Conservation (phyloP, 2,888 invertebrate species). For the Ennomos quercinarius region DNA sequence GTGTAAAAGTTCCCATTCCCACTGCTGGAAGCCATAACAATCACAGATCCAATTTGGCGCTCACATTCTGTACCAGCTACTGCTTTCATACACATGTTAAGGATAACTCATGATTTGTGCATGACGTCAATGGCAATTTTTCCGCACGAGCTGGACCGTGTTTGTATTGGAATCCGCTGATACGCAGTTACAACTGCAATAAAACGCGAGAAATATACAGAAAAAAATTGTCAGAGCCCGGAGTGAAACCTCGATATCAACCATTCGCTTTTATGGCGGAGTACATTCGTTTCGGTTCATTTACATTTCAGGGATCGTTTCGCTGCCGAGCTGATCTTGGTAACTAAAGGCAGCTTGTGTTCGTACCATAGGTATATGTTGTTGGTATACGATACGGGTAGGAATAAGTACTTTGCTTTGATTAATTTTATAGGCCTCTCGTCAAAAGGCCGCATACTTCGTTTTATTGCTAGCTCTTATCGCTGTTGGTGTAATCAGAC, state of each 20-base stretch:
- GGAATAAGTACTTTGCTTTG: constrained; percentile 1
- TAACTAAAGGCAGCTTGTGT: constrained; percentile 4
- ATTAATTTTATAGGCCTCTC: constrained; percentile 7
- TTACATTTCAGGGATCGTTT: constrained; percentile 48
- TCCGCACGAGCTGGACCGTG: constrained; percentile 8
- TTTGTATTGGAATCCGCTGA: constrained; percentile 42
- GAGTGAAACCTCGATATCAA: constrained; percentile 47
- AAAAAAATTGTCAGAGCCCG: constrained; percentile 39
- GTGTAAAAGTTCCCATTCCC: no score
- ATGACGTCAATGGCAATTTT: constrained; percentile 25
- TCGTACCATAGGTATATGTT: constrained; percentile 1
- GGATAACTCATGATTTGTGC: constrained; percentile 17
- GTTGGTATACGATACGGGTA: not conserved
- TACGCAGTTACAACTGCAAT: constrained; percentile 43
- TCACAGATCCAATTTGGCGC: not conserved
- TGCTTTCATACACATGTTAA: constrained; percentile 6
- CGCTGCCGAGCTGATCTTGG: constrained; percentile 45
- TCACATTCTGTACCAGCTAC: not conserved
- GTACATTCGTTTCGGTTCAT: constrained; percentile 51
- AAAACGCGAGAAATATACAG: constrained; percentile 43
- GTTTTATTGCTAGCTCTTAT: constrained; percentile 9
- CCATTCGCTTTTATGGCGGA: constrained; percentile 55
- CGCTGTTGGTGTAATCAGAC: not conserved
- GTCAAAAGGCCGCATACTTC: constrained; percentile 3
- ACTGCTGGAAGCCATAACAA: not conserved